phyloP scores from a whole-genome alignment of 2,797 vertebrate species.

The Muscicapa striata region DNA sequence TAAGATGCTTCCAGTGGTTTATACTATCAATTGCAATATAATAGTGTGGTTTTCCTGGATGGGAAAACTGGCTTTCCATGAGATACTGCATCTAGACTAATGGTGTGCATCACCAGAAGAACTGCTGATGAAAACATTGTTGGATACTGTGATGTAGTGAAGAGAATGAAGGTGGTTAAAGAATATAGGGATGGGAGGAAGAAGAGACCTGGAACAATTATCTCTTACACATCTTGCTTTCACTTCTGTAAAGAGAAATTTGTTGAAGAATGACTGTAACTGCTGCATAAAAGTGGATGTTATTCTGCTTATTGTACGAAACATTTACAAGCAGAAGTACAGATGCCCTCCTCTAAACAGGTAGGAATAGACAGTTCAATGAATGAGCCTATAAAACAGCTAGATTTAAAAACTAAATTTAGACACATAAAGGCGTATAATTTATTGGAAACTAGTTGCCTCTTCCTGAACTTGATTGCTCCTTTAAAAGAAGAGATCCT shows the following conservation, averaged over 20 bases:
- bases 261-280: not conserved
- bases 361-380: not conserved
- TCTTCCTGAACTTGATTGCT: not conserved
- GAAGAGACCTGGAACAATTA: not conserved
- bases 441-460: not conserved
- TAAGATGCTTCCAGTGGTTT: not conserved
- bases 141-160: not conserved
- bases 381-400: not conserved
- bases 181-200: not conserved
- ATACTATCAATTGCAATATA: not conserved
- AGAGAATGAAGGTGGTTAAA: not conserved
- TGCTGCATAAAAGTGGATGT: not conserved
- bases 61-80: not conserved
- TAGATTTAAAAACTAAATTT: not conserved
- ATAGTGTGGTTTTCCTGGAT: not conserved
- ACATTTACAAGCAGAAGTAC: not conserved
- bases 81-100: not conserved
- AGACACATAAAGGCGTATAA: not conserved
- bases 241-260: not conserved
- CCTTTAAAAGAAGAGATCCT: not conserved
- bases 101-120: not conserved
- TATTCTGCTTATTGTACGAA: not conserved
- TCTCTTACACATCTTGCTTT: not conserved
- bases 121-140: not conserved
- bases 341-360: not conserved